Conservation (phyloP, 2,113 vertebrate species). For the Nothoprocta pentlandii region DNA sequence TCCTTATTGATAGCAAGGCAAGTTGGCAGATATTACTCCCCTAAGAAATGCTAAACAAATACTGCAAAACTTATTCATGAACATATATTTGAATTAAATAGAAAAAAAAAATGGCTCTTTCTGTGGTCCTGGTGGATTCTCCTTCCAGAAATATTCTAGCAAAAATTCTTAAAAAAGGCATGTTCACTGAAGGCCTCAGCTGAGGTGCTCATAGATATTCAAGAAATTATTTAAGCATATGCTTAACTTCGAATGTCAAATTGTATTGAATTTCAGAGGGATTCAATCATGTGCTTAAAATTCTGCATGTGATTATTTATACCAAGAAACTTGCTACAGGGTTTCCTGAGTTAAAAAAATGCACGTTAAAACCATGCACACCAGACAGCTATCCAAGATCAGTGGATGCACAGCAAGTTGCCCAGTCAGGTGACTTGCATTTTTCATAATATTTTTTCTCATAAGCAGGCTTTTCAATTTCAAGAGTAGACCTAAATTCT, state of each 20-base stretch:
- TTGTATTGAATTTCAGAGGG: constrained; percentile 18
- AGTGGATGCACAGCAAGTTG: neutral
- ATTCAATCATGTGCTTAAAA: constrained; percentile 38
- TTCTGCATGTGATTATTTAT: constrained; percentile 18
- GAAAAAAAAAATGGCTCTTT: neutral
- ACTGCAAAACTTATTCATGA: constrained; percentile 5
- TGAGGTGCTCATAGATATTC: constrained; percentile 53
- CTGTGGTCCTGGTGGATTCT: constrained; percentile 6
- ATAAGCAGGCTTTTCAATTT: neutral
- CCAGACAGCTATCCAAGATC: neutral
- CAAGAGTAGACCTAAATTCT: neutral
- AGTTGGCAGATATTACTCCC: constrained; percentile 30
- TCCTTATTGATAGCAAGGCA: constrained; percentile 12
- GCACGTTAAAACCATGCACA: too few species aligned
- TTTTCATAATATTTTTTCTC: constrained; percentile 6
- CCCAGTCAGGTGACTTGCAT: neutral
- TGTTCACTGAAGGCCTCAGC: neutral
- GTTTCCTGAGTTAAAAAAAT: neutral
- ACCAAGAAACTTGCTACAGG: neutral
- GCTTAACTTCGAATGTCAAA: constrained; percentile 57
- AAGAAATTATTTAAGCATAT: constrained; percentile 52
- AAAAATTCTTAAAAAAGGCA: constrained; percentile 52
- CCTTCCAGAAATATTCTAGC: constrained; percentile 41
- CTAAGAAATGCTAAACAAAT: constrained; percentile 28
- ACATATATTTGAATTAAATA: neutral